A percentile compares a stretch with the other conserved stretches of the same genome.
phyloP scores from a whole-genome alignment of 1,140 invertebrate species.

The Drosophila rhopaloa region DNA sequence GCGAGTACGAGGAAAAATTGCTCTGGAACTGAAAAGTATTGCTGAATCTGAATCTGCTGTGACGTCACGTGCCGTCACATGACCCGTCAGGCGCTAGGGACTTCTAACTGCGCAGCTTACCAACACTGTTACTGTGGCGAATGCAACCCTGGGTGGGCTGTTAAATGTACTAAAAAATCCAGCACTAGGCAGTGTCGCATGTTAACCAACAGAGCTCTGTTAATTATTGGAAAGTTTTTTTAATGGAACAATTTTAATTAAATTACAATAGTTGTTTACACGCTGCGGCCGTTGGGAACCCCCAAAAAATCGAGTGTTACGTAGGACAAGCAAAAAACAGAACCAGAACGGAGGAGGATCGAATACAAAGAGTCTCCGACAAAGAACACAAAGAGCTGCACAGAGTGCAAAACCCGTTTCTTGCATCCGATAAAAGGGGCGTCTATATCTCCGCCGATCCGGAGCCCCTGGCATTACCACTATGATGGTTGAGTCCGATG shows the following conservation, averaged over 20 bases:
- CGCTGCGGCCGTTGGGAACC: not conserved
- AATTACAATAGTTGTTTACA: conserved; percentile 67
- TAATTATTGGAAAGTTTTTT: conserved; percentile 72
- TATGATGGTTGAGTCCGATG: conserved; percentile 91
- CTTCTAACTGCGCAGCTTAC: not conserved
- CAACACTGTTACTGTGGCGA: not conserved
- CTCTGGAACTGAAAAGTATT: conserved; percentile 42
- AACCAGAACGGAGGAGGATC: not conserved
- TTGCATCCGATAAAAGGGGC: conserved; percentile 32
- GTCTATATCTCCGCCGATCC: conserved; percentile 27
- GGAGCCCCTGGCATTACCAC: conserved; percentile 42
- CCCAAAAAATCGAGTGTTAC: not conserved
- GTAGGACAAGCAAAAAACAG: not conserved
- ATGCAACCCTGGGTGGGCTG: too few relatives aligned
- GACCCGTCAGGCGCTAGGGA: conserved; percentile 40
- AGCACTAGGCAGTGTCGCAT: not conserved
- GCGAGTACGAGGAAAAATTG: conserved; percentile 75
- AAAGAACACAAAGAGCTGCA: conserved; percentile 17
- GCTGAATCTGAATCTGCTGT: conserved; percentile 53
- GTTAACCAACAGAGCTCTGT: conserved; percentile 25
- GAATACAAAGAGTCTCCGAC: conserved; percentile 3
- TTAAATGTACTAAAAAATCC: too few relatives aligned
- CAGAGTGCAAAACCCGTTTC: conserved; percentile 59
- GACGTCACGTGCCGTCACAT: conserved; percentile 81
- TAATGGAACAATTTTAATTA: conserved; percentile 65